A percentile compares a stretch with the other conserved stretches of the same genome.
Conservation (phyloP, 2,113 vertebrate species). For the Theristicus caerulescens region DNA sequence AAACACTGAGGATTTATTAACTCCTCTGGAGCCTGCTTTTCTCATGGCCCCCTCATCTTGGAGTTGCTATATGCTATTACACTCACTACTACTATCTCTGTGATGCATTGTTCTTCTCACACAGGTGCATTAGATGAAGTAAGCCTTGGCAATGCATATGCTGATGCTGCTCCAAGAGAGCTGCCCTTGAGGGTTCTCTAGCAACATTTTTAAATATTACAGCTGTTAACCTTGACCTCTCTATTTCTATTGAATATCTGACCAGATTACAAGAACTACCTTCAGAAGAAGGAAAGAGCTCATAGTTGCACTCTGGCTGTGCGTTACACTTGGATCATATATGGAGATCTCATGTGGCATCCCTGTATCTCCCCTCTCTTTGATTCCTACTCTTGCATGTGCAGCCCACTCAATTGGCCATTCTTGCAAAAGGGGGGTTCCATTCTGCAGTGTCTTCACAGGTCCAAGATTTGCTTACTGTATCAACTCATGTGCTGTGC, state of each 20-base stretch:
- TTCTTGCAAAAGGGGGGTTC: neutral
- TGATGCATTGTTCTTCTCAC: neutral
- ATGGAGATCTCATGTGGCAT: neutral
- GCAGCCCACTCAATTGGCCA: neutral
- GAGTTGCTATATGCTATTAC: neutral
- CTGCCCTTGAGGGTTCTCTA: neutral
- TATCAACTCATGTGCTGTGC: neutral
- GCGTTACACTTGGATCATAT: neutral
- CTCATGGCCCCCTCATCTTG: neutral
- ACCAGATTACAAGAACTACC: neutral
- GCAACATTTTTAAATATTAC: neutral
- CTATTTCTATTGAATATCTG: neutral
- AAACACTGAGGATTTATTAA: neutral
- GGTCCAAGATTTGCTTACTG: neutral
- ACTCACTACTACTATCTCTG: neutral
- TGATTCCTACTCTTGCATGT: neutral
- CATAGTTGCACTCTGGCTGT: neutral
- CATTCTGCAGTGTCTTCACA: neutral
- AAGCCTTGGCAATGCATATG: neutral
- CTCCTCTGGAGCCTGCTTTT: neutral
- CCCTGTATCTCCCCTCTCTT: neutral
- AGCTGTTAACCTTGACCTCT: neutral
- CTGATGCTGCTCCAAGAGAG: neutral
- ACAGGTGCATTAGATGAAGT: conserved; percentile 10
- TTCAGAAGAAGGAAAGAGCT: neutral